Base-by-base conservation (phyloP, 2,113 vertebrate genomes). In the Vulpes lagopus region DNA sequence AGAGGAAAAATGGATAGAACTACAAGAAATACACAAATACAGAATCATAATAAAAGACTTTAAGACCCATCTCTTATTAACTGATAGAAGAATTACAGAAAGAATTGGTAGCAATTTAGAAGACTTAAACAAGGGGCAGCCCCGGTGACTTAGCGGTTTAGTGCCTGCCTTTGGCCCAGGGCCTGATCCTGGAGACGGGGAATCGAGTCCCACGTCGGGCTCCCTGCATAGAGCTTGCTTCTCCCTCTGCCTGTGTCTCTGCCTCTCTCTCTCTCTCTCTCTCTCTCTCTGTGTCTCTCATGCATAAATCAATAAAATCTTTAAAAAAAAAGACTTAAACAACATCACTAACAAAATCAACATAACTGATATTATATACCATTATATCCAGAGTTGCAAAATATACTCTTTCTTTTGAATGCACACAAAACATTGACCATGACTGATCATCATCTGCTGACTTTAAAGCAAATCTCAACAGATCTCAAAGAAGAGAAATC, bases 401-500 rank as follows among this genome's bases (percentile, higher is more conserved):
- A 57, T 62, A 60, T 32, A 62, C 3, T 35, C 4, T 43, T 89
- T 81, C 22, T 67, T 92, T 62, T 83, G 65, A 78, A 62, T 88
- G 10, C 4, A 69, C 3, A 12, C 32, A 86, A 86, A 85, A 74
- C 17, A 57, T 38, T 65, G 53, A 65, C 53, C 62, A 95, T 92
- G 22, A 78, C 27, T 84, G 35, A 78, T 55, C 22, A 78, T 55
- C 22, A 64, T 30, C 49, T 82, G 6, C 5, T 51, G 30, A 91
- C 11, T 81, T 51, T 51, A 85, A 97, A 76, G 17, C 43, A 88
- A 94, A 27, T 95, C 9, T 82, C n/a, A n/a, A 35, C 8, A 88
- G n/a, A 83, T 89, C 27, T 83, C 69, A 83, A 96, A 83, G 6
- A 35, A 15, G 6, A 79, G n/a, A 79, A 23, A 62, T 71, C 60